Evolutionary conservation across 2,113 vertebrate genomes (phyloP).

Genomic region (Limnothrissa miodon): DNA sequence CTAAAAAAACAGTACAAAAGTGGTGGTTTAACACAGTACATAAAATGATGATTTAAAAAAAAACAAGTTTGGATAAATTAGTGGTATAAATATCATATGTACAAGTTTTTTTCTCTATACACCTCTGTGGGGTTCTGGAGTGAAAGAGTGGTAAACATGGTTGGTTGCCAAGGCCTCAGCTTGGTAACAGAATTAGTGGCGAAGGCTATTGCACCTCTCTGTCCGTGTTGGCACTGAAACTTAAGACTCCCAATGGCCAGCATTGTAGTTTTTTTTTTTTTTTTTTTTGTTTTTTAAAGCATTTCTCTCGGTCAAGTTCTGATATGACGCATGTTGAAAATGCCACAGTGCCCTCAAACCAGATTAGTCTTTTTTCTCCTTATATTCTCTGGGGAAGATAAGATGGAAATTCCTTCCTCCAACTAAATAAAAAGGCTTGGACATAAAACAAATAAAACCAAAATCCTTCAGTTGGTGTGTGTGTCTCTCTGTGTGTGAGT

Average conservation of each 20-base stretch:
- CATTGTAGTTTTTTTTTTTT: slow-evolving; percentile 27
- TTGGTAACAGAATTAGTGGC: not conserved
- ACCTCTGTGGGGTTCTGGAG: not conserved
- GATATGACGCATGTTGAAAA: not conserved
- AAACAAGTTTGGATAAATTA: slow-evolving; percentile 49
- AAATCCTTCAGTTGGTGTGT: not conserved
- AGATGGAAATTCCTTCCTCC: not conserved
- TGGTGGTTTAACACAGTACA: slow-evolving; percentile 38
- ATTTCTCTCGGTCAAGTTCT: not conserved
- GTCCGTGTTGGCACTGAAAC: slow-evolving; percentile 35
- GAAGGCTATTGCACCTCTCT: not conserved
- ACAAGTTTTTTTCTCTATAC: slow-evolving; percentile 45
- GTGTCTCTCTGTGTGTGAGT: too few relatives aligned
- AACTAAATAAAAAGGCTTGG: not conserved
- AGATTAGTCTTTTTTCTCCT: not conserved
- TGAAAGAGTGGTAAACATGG: slow-evolving; percentile 33
- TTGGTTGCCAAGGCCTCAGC: slow-evolving; percentile 14
- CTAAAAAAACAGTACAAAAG: slow-evolving; percentile 47
- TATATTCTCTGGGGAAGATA: not conserved
- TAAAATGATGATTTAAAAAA: slow-evolving; percentile 28
- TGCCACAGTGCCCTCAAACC: slow-evolving; percentile 8
- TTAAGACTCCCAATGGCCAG: slow-evolving; percentile 39
- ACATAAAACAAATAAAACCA: not conserved
- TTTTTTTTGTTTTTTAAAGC: not conserved
- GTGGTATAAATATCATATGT: slow-evolving; percentile 58